A percentile compares a stretch with the other conserved stretches of the same genome.
Conservation (phyloP, 1,140 invertebrate genomes). For the Cydia fagiglandana region DNA sequence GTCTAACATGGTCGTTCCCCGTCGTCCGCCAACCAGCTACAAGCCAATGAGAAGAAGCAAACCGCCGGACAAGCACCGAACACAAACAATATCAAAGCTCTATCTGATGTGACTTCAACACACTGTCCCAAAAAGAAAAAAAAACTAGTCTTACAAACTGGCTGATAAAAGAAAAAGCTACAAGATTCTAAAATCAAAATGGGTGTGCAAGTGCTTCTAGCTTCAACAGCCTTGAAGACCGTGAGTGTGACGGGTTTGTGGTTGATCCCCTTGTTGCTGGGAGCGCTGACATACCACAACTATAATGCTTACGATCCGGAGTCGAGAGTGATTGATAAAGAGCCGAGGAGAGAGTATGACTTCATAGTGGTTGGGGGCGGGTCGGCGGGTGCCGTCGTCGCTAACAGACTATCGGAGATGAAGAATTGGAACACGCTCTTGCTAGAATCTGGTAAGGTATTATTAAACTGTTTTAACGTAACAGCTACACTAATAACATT, state of each 20-base stretch:
- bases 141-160: background rate
- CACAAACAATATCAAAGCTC: background rate
- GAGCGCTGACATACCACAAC: constrained; percentile 89
- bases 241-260: constrained; percentile 88
- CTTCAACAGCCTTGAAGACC: constrained; percentile 87
- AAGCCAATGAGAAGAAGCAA: constrained; percentile 61
- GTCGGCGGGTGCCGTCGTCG: constrained; percentile 95
- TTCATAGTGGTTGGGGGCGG: constrained; percentile 94
- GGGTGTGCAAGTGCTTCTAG: constrained; percentile 85
- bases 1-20: constrained; percentile 61
- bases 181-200: constrained; percentile 68
- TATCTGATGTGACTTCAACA: background rate
- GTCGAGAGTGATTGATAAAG: constrained; percentile 79
- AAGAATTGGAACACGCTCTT: constrained; percentile 90
- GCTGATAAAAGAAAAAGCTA: constrained; percentile 10
- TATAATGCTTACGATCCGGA: constrained; percentile 91
- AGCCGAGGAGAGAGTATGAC: constrained; percentile 85
- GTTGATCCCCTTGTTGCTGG: constrained; percentile 89
- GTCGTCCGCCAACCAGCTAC: constrained; percentile 44
- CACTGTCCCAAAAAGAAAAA: constrained; percentile 37
- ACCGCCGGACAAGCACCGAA: constrained; percentile 60
- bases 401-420: constrained; percentile 92
- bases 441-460: constrained; percentile 85
- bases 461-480: too few species aligned
- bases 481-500: too few species aligned